Conservation (phyloP, 2,888 invertebrate genomes). For the Ceraclea dissimilis region DNA sequence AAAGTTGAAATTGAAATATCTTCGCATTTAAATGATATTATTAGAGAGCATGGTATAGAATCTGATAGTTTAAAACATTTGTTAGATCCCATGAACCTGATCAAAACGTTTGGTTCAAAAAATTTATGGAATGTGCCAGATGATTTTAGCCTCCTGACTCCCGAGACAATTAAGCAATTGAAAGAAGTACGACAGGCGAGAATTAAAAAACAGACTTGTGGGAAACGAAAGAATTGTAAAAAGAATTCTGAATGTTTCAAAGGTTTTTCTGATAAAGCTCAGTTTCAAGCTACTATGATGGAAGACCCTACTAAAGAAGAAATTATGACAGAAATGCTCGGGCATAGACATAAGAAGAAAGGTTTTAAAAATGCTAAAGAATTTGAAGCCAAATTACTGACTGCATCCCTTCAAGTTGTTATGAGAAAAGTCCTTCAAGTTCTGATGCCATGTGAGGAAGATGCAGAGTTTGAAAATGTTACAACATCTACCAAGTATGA, state of each 20-base stretch:
- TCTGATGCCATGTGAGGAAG: slow-evolving; percentile 12
- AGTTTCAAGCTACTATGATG: not conserved
- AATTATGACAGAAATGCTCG: slow-evolving; percentile 12
- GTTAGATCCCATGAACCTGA: not conserved
- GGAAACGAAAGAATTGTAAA: slow-evolving; percentile 11
- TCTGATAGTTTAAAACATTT: not conserved
- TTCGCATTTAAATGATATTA: not conserved
- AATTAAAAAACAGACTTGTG: slow-evolving; percentile 8
- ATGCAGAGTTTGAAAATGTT: not conserved
- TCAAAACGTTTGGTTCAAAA: not conserved
- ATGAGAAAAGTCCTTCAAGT: slow-evolving; percentile 18
- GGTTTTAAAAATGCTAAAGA: not conserved
- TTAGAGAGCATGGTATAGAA: not conserved
- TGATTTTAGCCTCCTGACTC: slow-evolving; percentile 32
- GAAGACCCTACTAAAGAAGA: slow-evolving; percentile 15
- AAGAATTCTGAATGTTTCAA: not conserved
- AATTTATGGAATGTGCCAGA: slow-evolving; percentile 9
- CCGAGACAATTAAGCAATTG: slow-evolving; percentile 44
- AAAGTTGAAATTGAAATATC: not conserved
- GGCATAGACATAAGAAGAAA: not conserved
- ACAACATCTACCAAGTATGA: slow-evolving; percentile 6
- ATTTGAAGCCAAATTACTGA: slow-evolving; percentile 11
- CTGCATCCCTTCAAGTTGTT: slow-evolving; percentile 15
- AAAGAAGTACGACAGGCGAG: slow-evolving; percentile 38
- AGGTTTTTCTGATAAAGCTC: not conserved